These are phyloP conservation scores for Cataglyphis hispanica DNA, from an alignment of 1,140 invertebrate genomes.

Conservation along the genomic window DNA sequence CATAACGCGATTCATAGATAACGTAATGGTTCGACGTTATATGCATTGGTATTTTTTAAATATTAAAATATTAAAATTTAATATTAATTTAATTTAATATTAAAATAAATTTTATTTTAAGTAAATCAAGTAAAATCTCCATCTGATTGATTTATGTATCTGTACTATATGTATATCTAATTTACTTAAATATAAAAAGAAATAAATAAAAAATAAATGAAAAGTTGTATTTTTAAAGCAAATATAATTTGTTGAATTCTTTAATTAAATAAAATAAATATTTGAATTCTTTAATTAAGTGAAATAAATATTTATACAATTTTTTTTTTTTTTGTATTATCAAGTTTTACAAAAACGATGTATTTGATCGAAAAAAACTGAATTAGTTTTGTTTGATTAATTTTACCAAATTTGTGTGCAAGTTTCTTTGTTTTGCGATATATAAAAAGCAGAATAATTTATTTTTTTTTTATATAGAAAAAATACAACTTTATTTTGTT, in stretches of 20 bases:
- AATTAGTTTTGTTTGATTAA: neutral
- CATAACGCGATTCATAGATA: too few species aligned
- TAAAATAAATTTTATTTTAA: too few species aligned
- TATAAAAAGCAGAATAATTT: neutral
- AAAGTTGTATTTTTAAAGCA: neutral
- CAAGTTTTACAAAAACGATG: neutral
- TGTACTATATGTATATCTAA: neutral
- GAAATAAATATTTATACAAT: conserved; percentile 11
- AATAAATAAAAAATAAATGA: neutral
- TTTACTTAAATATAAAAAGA: neutral
- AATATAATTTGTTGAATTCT: neutral
- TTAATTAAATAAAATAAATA: conserved; percentile 9
- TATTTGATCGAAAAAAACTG: neutral
- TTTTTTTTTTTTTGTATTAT: neutral
- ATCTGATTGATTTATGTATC: too few species aligned
- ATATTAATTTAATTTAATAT: too few species aligned
- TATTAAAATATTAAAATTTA: too few species aligned
- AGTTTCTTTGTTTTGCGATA: neutral
- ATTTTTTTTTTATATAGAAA: neutral
- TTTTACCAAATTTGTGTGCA: neutral
- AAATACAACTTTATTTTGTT: neutral
- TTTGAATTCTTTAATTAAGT: neutral
- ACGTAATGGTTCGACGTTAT: too few species aligned
- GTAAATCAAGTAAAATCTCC: too few species aligned
- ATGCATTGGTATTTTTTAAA: too few species aligned